Evolutionary conservation across 2,113 vertebrate species (phyloP), one percentile per base, ranked within the genome.

Genomic region (Bos taurus): DNA sequence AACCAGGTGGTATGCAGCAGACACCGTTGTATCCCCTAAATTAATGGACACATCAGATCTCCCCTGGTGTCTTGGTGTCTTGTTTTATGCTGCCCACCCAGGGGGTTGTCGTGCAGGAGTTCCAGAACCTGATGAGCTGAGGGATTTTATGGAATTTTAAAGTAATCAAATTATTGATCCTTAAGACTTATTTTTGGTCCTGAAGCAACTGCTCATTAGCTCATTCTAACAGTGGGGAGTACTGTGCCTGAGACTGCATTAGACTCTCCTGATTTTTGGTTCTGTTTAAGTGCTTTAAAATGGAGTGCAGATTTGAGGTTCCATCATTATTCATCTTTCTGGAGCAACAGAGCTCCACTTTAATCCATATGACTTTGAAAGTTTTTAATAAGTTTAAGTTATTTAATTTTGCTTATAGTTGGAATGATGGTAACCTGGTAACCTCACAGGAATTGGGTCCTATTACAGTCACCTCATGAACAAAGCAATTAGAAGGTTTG

Each of bases 61-160:
- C 60, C 8, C 2, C 30, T 50, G 16, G 26, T 62, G 88, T 90
- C 59, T 64, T 50, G 21, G 33, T 57, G 81, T 84, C 59, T 64
- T 2, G 3, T 21, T 48, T 64, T 5, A 26, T 0, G 0, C 80
- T n/a, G 11, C 21, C 23, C 59, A 33, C 28, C 2, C 36, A 1
- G 19, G 48, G 2, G 19, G 13, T 33, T 85, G 6, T 88, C 40
- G 13, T 15, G 0, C 1, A 56, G 36, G 50, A 60, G 25, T 64
- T 86, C 85, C 23, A 25, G 30, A 21, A 13, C 46, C 19, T 28
- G 9, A 46, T 84, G 16, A 60, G 26, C n/a, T 36, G 19, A 77
- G 33, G 50, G n/a, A n/a, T 54, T 82, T 88, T 89, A 54, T 90
- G 57, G 33, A 96, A 95, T 91, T 93, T 94, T n/a, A 95, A 88